Conservation (phyloP, 23 tunicate genomes). For the Phallusia fumigata region DNA sequence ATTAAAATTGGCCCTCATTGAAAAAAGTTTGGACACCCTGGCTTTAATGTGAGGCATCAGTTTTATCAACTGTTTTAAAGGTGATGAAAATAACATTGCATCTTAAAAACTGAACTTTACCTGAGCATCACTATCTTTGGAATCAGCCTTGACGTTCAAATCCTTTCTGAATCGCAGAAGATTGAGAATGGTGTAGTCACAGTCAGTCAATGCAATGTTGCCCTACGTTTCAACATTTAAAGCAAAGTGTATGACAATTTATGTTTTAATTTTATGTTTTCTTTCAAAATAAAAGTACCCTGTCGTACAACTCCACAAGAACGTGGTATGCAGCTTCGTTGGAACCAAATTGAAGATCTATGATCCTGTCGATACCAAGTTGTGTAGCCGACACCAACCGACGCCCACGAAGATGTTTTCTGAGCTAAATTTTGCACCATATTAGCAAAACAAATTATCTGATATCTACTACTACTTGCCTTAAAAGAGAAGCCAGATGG, state of each 20-base stretch:
- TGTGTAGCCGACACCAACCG: conserved; percentile 75
- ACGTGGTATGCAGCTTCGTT: conserved; percentile 89
- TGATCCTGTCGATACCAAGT: conserved; percentile 88
- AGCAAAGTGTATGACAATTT: too few relatives aligned
- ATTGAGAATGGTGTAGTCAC: conserved; percentile 67
- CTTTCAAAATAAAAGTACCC: conserved; percentile 24
- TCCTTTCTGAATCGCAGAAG: conserved; percentile 72
- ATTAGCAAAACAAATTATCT: neutral
- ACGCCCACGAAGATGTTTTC: conserved; percentile 88
- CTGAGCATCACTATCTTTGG: neutral
- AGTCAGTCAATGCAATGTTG: conserved; percentile 77
- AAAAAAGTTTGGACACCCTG: too few relatives aligned
- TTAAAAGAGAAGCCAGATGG: conserved; percentile 95
- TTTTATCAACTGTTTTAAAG: too few relatives aligned
- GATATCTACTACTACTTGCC: conserved; percentile 13
- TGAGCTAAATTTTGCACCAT: conserved; percentile 22
- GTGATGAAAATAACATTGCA: too few relatives aligned
- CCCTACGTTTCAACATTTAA: conserved; percentile 30
- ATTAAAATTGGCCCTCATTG: too few relatives aligned
- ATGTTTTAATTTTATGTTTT: neutral
- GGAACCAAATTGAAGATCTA: conserved; percentile 94
- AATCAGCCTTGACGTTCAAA: neutral
- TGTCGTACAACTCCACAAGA: conserved; percentile 82
- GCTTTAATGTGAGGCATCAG: too few relatives aligned
- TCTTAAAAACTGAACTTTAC: neutral